phyloP scores from a whole-genome alignment of 2,113 vertebrate species.

The Rhabdornis inornatus region DNA sequence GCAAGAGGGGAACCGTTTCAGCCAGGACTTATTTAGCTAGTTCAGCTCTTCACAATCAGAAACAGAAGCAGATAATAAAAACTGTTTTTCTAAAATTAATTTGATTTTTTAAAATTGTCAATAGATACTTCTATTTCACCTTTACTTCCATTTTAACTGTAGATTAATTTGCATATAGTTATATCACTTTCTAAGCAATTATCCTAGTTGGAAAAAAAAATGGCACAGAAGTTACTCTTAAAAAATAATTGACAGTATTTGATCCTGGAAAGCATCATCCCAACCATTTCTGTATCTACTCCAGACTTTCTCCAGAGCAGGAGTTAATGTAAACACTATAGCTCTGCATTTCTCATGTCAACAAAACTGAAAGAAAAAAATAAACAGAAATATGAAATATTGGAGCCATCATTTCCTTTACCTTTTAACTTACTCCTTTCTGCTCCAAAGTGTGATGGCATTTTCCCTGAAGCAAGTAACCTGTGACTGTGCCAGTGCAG shows the following conservation, averaged over 20 bases:
- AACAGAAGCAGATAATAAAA: neutral
- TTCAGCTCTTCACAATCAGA: neutral
- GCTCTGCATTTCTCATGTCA: neutral
- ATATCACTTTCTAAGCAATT: neutral
- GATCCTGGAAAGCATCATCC: neutral
- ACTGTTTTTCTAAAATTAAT: neutral
- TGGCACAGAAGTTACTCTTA: neutral
- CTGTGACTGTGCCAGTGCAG: neutral
- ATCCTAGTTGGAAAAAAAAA: neutral
- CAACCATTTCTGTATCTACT: neutral
- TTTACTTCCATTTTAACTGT: neutral
- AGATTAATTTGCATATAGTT: neutral
- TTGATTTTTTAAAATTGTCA: neutral
- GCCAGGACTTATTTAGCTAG: neutral
- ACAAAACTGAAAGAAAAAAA: neutral
- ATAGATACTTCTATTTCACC: neutral
- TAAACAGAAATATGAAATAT: neutral
- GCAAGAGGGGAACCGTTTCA: neutral
- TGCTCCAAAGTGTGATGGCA: neutral
- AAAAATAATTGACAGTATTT: neutral
- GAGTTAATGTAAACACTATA: neutral
- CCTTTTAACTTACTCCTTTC: neutral
- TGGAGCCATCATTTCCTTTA: neutral
- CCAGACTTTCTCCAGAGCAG: neutral
- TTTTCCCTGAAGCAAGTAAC: neutral